Conservation (phyloP, 2,113 vertebrate genomes). For the Phrynocephalus versicolor region DNA sequence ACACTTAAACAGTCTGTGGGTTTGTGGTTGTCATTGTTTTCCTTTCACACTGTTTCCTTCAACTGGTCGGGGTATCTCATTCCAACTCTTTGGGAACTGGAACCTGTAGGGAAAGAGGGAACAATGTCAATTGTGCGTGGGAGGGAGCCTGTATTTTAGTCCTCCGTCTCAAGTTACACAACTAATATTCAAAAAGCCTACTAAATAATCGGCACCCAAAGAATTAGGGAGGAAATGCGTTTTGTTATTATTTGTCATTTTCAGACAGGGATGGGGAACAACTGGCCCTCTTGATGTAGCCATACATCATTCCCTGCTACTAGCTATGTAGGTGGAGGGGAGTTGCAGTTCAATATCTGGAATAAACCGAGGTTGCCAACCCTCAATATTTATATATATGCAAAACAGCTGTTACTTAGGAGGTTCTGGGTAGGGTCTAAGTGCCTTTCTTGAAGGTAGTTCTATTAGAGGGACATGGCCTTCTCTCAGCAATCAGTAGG, state of each 20-base stretch:
- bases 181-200: neutral
- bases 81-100: constrained; percentile 90
- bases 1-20: constrained; percentile 46
- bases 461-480: neutral
- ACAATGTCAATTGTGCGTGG: constrained; percentile 2
- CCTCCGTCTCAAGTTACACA: neutral
- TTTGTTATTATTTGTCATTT: neutral
- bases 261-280: neutral
- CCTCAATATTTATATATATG: too few relatives aligned
- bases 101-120: constrained; percentile 76
- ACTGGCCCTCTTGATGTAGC: too few relatives aligned
- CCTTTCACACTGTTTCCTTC: constrained; percentile 49
- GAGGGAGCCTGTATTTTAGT: neutral
- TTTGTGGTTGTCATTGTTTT: neutral
- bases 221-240: neutral
- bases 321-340: too few relatives aligned
- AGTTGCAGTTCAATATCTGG: too few relatives aligned
- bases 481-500: neutral
- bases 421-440: neutral
- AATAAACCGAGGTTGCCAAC: too few relatives aligned
- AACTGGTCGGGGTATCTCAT: constrained; percentile 63
- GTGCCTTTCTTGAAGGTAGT: neutral
- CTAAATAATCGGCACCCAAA: neutral
- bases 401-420: neutral
- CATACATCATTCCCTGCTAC: too few relatives aligned